These are phyloP conservation scores for Tenthredo notha DNA, from an alignment of 2,888 invertebrate species.

Conservation along the genomic window DNA sequence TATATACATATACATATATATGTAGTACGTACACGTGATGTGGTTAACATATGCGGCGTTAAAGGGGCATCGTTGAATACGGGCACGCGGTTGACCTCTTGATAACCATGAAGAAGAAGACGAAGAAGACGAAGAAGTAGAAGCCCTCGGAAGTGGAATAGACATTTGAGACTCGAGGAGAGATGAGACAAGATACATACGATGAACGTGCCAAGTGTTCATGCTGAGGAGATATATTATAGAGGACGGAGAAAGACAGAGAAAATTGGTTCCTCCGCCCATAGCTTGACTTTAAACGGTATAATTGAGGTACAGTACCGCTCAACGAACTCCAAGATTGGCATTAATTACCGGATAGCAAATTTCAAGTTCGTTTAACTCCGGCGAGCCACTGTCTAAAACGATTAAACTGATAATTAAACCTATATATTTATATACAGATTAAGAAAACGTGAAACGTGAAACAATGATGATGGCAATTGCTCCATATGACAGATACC, in stretches of 20 bases:
- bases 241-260: slow-evolving; percentile 44
- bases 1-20: too few relatives aligned
- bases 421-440: neutral
- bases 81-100: slow-evolving; percentile 13
- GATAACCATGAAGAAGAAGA: neutral
- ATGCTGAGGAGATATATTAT: neutral
- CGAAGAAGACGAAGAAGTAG: neutral
- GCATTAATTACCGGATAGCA: slow-evolving; percentile 50
- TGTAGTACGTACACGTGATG: neutral
- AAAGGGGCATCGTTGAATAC: neutral
- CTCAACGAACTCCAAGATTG: slow-evolving; percentile 51
- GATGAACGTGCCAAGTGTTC: slow-evolving; percentile 21
- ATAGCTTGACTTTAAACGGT: slow-evolving; percentile 46
- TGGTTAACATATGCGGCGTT: neutral
- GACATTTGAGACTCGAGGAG: neutral
- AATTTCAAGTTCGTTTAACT: slow-evolving; percentile 53
- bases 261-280: slow-evolving; percentile 51
- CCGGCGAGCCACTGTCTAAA: neutral
- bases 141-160: slow-evolving; percentile 1
- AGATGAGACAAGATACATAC: neutral
- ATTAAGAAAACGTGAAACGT: neutral
- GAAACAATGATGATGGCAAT: neutral
- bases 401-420: slow-evolving; percentile 36
- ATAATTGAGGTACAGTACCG: slow-evolving; percentile 44
- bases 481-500: neutral